These are phyloP conservation scores for Alcedo atthis DNA, from an alignment of 2,797 vertebrate species.

Conservation along the genomic window DNA sequence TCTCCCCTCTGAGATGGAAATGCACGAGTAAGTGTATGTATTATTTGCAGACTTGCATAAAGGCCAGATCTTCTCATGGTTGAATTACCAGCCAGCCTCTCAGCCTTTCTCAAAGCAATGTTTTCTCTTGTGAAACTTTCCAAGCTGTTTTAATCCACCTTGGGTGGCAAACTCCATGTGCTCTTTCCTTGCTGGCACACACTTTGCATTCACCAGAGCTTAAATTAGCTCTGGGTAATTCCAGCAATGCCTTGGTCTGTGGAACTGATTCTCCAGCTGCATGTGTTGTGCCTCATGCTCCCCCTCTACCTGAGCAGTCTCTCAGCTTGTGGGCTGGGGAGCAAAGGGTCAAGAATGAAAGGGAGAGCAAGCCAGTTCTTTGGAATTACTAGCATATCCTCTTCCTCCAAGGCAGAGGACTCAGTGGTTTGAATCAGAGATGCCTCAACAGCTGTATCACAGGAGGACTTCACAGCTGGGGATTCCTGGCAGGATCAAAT, in stretches of 20 bases:
- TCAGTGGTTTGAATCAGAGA: neutral
- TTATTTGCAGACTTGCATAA: constrained; percentile 60
- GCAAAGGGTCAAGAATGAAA: constrained; percentile 38
- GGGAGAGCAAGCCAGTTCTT: neutral
- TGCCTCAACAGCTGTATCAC: constrained; percentile 10
- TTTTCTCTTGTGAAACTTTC: constrained; percentile 52
- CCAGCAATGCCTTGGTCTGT: constrained; percentile 42
- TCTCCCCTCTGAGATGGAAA: constrained; percentile 46
- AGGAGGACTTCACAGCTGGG: neutral
- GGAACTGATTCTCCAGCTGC: constrained; percentile 41
- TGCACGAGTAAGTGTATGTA: constrained; percentile 19
- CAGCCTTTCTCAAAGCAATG: constrained; percentile 60
- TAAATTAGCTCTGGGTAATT: constrained; percentile 69
- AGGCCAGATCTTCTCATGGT: constrained; percentile 60
- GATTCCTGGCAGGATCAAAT: constrained; percentile 32
- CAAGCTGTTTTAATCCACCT: constrained; percentile 74
- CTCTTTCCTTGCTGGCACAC: constrained; percentile 58
- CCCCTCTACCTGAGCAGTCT: constrained; percentile 35
- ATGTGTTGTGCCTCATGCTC: neutral
- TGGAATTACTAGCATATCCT: neutral
- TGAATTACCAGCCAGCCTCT: constrained; percentile 65
- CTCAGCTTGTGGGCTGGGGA: neutral
- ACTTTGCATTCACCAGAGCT: constrained; percentile 55
- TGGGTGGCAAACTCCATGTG: constrained; percentile 72
- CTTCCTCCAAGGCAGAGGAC: neutral